Evolutionary conservation across 2,888 invertebrate species (phyloP).

Genomic region (Pinctada fucata): DNA sequence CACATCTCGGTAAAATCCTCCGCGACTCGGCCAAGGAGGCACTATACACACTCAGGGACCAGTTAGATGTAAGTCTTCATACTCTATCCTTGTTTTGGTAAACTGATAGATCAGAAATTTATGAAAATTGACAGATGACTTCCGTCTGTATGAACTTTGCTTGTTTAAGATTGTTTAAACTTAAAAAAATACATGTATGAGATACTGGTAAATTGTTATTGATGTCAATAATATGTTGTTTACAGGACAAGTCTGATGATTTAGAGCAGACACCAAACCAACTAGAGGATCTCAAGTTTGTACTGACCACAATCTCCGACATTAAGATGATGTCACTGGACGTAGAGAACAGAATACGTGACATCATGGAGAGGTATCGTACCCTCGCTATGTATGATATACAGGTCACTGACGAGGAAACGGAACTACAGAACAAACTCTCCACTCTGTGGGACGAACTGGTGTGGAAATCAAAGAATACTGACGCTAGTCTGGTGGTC

Average conservation of each 20-base stretch:
- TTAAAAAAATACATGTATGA: neutral
- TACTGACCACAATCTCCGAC: slow-evolving; percentile 88
- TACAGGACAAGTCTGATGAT: slow-evolving; percentile 81
- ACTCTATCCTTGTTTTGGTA: neutral
- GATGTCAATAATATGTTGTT: neutral
- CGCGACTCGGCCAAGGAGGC: slow-evolving; percentile 83
- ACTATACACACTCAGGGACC: slow-evolving; percentile 84
- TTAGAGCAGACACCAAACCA: slow-evolving; percentile 88
- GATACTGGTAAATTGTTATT: too few species aligned
- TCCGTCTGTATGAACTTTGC: too few species aligned
- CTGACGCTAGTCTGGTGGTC: slow-evolving; percentile 78
- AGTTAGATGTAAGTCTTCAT: slow-evolving; percentile 82
- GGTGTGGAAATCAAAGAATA: slow-evolving; percentile 76
- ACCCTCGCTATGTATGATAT: slow-evolving; percentile 86
- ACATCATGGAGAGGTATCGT: slow-evolving; percentile 86
- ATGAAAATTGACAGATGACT: neutral
- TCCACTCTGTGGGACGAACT: slow-evolving; percentile 75
- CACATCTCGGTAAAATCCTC: slow-evolving; percentile 84
- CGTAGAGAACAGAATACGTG: slow-evolving; percentile 86
- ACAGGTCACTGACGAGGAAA: slow-evolving; percentile 74
- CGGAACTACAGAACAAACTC: slow-evolving; percentile 65
- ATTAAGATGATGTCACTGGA: slow-evolving; percentile 87
- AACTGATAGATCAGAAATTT: neutral
- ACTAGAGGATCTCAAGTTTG: slow-evolving; percentile 88
- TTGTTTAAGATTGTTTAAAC: neutral